Evolutionary conservation across 2,888 invertebrate genomes (phyloP), one percentile per base, ranked within the genome.

Genomic region (Rotaria magnacalcarata): DNA sequence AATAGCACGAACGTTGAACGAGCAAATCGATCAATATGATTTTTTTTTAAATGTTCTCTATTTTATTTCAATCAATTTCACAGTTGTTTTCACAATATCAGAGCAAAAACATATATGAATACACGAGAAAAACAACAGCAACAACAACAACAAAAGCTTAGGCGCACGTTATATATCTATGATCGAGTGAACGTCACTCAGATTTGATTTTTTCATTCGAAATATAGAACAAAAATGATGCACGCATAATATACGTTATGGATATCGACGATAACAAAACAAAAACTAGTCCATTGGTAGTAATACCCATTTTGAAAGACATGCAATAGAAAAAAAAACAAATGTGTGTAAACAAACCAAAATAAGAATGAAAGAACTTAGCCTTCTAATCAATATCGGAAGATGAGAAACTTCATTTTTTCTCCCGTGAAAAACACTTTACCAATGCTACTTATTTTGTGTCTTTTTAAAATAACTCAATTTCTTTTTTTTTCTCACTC

Each of bases 301-400:
- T 34, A 67, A 67, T 34, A 67, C 34, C 67, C 67, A 67, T 67
- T 67, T 67, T 67, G 67, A 67, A 67, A 67, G 67, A 67, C 67
- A 67, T 67, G 67, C 67, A 34, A 67, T 34, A 67, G 27, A 67
- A 67, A 27, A 67, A 60, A 60, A 60, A 34, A 34, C 34, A 34
- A 34, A 34, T 21, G 24, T 5, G 67, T 34, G 16, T 67, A 67
- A 67, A 41, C 19, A 67, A 67, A 67, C 21, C 21, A 56, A 56
- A 56, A 56, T 24, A 56, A 24, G 24, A 56, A 56, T 56, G 56
- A 56, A 56, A 56, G 34, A 67, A 67, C 16, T 7, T 67, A 19
- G 67, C 67, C 67, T 7, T 54, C 0, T 21, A 54, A 21, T 54
- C 21, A 54, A 21, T 54, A 2, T 54, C 21, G 54, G 21, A 54